Evolutionary conservation across 2,113 vertebrate species (phyloP).

Genomic region (Brachyistius frenatus): DNA sequence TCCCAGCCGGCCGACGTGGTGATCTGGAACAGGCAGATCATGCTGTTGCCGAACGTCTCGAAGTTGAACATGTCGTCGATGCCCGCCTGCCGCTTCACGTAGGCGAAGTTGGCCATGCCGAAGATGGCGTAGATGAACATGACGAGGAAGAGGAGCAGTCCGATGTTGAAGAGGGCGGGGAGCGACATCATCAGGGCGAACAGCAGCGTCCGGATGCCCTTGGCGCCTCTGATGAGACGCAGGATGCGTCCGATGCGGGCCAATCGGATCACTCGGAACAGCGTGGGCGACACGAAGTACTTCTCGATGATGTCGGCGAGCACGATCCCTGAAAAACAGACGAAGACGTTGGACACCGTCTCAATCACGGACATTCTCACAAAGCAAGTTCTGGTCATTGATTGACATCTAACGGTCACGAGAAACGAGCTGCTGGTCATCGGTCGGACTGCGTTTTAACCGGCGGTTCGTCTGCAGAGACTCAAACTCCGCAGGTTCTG

Average conservation of each 20-base stretch:
- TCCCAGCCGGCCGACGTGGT: constrained; percentile 98
- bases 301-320: constrained; percentile 98
- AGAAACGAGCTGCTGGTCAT: no score
- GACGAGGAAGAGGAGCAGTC: constrained; percentile 95
- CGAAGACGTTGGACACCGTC: background rate
- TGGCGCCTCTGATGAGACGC: constrained; percentile 94
- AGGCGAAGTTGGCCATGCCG: constrained; percentile 98
- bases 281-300: constrained; percentile 97
- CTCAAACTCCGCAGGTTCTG: background rate
- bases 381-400: no score
- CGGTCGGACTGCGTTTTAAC: no score
- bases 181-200: constrained; percentile 99
- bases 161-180: constrained; percentile 97
- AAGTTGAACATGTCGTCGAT: constrained; percentile 99
- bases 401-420: no score
- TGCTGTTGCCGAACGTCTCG: constrained; percentile 97
- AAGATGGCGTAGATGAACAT: constrained; percentile 99
- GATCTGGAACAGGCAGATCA: constrained; percentile 98
- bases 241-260: constrained; percentile 96
- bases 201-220: constrained; percentile 96
- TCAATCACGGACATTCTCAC: no score
- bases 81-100: constrained; percentile 92
- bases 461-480: background rate
- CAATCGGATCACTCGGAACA: constrained; percentile 96
- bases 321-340: constrained; percentile 88